Conservation (phyloP, 2,113 vertebrate species). For the Typhlomys cinereus region DNA sequence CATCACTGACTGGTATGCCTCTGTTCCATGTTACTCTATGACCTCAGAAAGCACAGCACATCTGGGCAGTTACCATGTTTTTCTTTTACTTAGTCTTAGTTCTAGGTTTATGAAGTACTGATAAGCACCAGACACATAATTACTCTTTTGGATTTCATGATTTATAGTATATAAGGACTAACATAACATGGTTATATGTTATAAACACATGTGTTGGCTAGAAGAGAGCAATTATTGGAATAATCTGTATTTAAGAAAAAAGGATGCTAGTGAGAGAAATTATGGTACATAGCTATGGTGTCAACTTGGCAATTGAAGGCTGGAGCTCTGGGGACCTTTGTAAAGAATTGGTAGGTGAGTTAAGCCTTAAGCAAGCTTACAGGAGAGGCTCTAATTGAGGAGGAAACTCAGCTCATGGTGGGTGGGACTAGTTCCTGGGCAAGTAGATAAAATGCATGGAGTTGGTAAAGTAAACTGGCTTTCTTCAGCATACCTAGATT, state of each 20-base stretch:
- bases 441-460: too few species aligned
- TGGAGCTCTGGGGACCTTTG: too few species aligned
- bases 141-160: conserved; percentile 1
- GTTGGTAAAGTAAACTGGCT: too few species aligned
- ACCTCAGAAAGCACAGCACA: neutral
- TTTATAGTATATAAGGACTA: neutral
- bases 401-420: too few species aligned
- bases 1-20: neutral
- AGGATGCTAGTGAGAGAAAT: neutral
- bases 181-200: neutral
- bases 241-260: neutral
- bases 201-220: neutral
- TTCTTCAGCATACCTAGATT: too few species aligned
- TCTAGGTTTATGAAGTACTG: conserved; percentile 5
- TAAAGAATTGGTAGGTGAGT: too few species aligned
- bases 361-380: too few species aligned
- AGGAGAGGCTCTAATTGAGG: too few species aligned
- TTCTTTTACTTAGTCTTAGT: neutral
- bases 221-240: neutral
- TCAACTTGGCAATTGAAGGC: too few species aligned
- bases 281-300: too few species aligned
- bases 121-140: neutral
- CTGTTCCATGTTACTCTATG: too few species aligned
- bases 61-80: neutral
- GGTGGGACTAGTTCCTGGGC: too few species aligned